Conservation (phyloP, 1,140 invertebrate species). For the Apis laboriosa region DNA sequence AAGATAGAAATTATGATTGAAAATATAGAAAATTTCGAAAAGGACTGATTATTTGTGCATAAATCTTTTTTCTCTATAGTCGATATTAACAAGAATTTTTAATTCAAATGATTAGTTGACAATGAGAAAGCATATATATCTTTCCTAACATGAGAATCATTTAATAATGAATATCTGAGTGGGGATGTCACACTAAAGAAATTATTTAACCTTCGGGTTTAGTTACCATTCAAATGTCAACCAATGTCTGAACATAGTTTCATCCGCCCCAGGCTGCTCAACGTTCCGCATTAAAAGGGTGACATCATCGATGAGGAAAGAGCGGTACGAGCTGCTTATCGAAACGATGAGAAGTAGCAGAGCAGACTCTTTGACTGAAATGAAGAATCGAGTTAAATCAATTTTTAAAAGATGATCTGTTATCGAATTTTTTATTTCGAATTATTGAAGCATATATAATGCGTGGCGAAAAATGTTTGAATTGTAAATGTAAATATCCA, state of each 20-base stretch:
- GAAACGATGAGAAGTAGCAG: slow-evolving; percentile 17
- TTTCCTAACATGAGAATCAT: background rate
- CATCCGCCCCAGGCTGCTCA: slow-evolving; percentile 19
- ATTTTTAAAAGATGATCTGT: slow-evolving; percentile 32
- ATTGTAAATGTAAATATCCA: slow-evolving; percentile 30
- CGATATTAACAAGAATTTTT: no score
- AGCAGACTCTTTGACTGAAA: slow-evolving; percentile 30
- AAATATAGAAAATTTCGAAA: no score
- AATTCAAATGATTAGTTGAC: no score
- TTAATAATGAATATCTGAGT: background rate
- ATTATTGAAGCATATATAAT: background rate
- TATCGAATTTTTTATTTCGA: slow-evolving; percentile 9
- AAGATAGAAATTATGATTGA: no score
- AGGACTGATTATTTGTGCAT: no score
- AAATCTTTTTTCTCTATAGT: no score
- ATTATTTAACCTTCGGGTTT: slow-evolving; percentile 46
- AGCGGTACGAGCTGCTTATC: background rate
- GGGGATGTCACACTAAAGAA: slow-evolving; percentile 17
- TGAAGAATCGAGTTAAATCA: slow-evolving; percentile 35
- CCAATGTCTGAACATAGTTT: slow-evolving; percentile 36
- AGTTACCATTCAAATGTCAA: slow-evolving; percentile 50
- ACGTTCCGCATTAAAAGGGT: slow-evolving; percentile 26
- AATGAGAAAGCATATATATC: background rate
- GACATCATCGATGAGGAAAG: slow-evolving; percentile 53
- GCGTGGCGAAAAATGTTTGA: background rate